These are phyloP conservation scores for Drosophila helvetica DNA, from an alignment of 2,888 invertebrate genomes.

Conservation along the genomic window DNA sequence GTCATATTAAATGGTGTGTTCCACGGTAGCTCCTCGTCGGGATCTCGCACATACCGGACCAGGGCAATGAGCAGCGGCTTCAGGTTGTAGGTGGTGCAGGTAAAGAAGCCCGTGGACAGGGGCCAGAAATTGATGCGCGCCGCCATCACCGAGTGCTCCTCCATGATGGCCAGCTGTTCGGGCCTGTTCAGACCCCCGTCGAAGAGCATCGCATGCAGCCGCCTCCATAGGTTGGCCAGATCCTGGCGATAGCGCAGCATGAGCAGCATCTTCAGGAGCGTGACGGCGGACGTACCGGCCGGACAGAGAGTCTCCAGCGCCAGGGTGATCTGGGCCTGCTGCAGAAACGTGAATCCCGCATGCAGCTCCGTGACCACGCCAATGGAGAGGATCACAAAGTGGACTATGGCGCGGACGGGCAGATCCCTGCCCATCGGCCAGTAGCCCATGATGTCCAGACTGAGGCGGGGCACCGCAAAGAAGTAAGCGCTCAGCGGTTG, in stretches of 20 bases:
- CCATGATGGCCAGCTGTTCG: conserved; percentile 40
- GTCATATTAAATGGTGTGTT: conserved; percentile 78
- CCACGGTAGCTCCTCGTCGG: conserved; percentile 54
- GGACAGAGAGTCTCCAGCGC: conserved; percentile 77
- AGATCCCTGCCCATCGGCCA: conserved; percentile 56
- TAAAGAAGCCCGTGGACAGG: conserved; percentile 70
- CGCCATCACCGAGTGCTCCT: conserved; percentile 51
- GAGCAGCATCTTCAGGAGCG: conserved; percentile 73
- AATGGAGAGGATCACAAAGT: conserved; percentile 66
- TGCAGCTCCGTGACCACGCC: conserved; percentile 75
- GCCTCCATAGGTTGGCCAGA: conserved; percentile 52
- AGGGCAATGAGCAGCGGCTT: conserved; percentile 65
- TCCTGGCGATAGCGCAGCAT: conserved; percentile 64
- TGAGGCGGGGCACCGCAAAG: conserved; percentile 66
- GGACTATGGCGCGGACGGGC: conserved; percentile 30
- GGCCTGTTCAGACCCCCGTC: neutral
- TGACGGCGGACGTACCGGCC: conserved; percentile 75
- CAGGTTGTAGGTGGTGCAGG: conserved; percentile 65
- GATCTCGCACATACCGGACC: conserved; percentile 48
- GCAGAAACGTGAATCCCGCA: conserved; percentile 54
- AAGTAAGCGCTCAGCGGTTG: conserved; percentile 62
- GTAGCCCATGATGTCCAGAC: conserved; percentile 68
- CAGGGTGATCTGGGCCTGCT: conserved; percentile 39
- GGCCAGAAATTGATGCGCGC: conserved; percentile 74
- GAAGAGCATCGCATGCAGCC: conserved; percentile 52